phyloP scores from a whole-genome alignment of 2,888 invertebrate species.

The Miltochrista miniata region DNA sequence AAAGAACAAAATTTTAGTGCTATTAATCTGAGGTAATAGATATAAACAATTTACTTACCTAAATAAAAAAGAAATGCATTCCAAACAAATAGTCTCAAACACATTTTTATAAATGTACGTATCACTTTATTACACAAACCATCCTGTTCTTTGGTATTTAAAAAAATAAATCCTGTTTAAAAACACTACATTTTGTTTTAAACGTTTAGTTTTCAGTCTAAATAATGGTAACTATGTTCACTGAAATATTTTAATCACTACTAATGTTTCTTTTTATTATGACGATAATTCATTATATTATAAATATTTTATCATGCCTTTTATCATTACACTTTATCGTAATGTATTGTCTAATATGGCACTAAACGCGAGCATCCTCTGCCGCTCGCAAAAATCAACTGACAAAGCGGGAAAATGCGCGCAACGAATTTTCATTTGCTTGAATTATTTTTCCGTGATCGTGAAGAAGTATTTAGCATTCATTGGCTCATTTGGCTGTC shows the following conservation, averaged over 20 bases:
- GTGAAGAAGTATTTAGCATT: neutral
- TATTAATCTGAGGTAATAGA: no score
- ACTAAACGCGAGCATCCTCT: constrained; percentile 13
- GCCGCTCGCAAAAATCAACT: constrained; percentile 22
- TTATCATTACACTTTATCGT: constrained; percentile 16
- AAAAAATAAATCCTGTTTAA: constrained; percentile 1
- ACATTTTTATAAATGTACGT: constrained; percentile 33
- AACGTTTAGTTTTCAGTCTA: constrained; percentile 2
- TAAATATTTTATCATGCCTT: constrained; percentile 5
- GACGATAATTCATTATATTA: constrained; percentile 3
- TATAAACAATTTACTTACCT: constrained; percentile 38
- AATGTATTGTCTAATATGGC: constrained; percentile 9
- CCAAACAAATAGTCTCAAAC: constrained; percentile 42
- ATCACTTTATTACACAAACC: constrained; percentile 17
- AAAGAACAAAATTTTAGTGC: no score
- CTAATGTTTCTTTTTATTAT: constrained; percentile 5
- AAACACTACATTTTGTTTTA: constrained; percentile 15
- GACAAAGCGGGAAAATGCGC: constrained; percentile 20
- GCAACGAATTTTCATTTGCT: constrained; percentile 14
- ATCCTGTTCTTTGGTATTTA: constrained; percentile 3
- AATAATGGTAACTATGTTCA: neutral
- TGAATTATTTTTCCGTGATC: constrained; percentile 13
- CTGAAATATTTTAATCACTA: neutral
- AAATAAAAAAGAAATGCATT: constrained; percentile 40
- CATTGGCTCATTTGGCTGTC: neutral